Evolutionary conservation across 2,113 vertebrate genomes (phyloP).

Genomic region (Passer montanus): DNA sequence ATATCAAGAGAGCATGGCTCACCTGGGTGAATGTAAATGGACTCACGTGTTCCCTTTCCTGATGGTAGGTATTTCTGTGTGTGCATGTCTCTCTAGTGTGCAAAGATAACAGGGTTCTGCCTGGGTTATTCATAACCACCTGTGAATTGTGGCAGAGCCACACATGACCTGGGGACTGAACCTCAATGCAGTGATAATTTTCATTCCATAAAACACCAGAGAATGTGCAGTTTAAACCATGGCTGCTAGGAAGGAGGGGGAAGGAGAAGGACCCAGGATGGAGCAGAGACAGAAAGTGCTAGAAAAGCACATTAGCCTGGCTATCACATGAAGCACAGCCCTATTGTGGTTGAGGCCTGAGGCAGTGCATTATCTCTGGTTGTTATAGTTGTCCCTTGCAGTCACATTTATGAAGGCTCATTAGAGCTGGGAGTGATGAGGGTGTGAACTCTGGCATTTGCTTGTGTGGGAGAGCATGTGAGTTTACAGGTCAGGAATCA

Average conservation of each 20-base stretch:
- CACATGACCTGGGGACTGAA: not conserved
- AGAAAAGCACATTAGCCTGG: not conserved
- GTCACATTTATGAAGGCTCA: not conserved
- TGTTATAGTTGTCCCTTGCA: not conserved
- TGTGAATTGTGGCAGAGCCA: not conserved
- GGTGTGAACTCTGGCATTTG: not conserved
- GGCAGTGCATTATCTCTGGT: not conserved
- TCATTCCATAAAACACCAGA: not conserved
- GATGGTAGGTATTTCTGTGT: constrained; percentile 79
- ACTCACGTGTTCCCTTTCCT: constrained; percentile 82
- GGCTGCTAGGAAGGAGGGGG: not conserved
- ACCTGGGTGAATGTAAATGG: constrained; percentile 70
- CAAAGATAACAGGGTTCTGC: not conserved
- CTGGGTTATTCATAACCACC: not conserved
- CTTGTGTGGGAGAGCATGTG: not conserved
- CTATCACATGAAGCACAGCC: not conserved
- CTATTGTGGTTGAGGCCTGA: not conserved
- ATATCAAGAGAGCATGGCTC: constrained; percentile 79
- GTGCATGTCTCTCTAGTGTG: not conserved
- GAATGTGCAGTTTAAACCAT: not conserved
- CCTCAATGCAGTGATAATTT: accelerated
- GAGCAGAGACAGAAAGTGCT: not conserved
- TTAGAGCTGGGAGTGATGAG: not conserved
- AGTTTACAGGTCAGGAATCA: not conserved
- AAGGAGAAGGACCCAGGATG: not conserved